These are phyloP conservation scores for Daboia siamensis DNA, from an alignment of 2,113 vertebrate species.

Conservation along the genomic window DNA sequence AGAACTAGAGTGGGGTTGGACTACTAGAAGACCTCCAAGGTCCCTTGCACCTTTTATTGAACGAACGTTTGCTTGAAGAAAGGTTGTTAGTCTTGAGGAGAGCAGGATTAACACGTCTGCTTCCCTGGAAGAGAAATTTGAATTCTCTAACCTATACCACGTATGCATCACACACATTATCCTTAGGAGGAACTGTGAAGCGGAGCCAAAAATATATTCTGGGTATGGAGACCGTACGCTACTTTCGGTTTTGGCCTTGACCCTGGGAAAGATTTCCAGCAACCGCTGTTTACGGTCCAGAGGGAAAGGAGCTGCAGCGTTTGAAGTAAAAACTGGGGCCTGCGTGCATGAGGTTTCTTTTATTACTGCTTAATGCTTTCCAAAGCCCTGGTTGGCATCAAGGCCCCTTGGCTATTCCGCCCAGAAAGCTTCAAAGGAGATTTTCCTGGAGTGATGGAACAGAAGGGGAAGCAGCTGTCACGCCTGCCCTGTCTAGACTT, in stretches of 20 bases:
- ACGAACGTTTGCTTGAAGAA: slow-evolving; percentile 66
- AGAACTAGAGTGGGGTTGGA: not conserved
- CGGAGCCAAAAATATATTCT: slow-evolving; percentile 21
- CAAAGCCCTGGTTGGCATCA: fast-evolving
- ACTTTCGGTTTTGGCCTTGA: slow-evolving; percentile 9
- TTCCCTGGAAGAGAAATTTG: slow-evolving; percentile 39
- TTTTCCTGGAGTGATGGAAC: not conserved
- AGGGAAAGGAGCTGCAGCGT: not conserved
- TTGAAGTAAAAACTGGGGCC: not conserved
- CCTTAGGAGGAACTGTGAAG: slow-evolving; percentile 1
- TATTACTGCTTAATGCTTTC: not conserved
- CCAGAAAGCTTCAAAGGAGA: not conserved
- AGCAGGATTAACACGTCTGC: slow-evolving; percentile 56
- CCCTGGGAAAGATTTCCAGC: not conserved
- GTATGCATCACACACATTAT: not conserved
- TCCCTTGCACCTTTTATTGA: slow-evolving; percentile 57
- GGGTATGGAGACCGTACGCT: not conserved
- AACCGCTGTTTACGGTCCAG: not conserved
- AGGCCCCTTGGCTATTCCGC: not conserved
- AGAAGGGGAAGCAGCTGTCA: not conserved
- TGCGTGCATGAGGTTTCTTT: not conserved
- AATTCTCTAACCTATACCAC: not conserved
- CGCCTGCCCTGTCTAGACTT: slow-evolving; percentile 8
- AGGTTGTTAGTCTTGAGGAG: slow-evolving; percentile 68
- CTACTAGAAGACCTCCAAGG: slow-evolving; percentile 28